phyloP scores from a whole-genome alignment of 2,888 invertebrate species.

The Junonia oenone region DNA sequence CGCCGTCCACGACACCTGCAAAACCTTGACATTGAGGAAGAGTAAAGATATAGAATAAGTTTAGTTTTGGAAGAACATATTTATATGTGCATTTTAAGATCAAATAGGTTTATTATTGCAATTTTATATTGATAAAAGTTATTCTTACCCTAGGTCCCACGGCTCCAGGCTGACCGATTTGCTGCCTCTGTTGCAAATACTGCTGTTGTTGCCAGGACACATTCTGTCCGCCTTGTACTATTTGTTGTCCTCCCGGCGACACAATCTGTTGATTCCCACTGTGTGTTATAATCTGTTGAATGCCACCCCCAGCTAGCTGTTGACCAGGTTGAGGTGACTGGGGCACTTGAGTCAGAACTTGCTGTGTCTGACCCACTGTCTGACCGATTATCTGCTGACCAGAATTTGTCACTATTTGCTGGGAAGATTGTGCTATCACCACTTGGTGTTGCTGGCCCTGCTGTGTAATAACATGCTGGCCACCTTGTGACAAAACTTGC shows the following conservation, averaged over 20 bases:
- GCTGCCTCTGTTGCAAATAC: constrained; percentile 71
- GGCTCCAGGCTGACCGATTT: constrained; percentile 71
- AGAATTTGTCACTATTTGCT: constrained; percentile 70
- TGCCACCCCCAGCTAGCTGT: constrained; percentile 58
- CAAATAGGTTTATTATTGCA: no score
- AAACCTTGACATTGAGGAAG: constrained; percentile 20
- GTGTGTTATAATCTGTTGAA: constrained; percentile 74
- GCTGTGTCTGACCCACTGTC: constrained; percentile 59
- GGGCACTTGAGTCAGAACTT: constrained; percentile 64
- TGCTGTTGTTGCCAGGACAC: constrained; percentile 75
- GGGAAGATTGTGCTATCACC: constrained; percentile 68
- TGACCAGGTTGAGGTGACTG: constrained; percentile 62
- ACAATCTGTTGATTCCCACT: constrained; percentile 71
- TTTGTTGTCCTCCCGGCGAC: constrained; percentile 66
- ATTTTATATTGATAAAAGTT: no score
- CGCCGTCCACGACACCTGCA: constrained; percentile 71
- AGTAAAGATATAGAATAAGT: background rate
- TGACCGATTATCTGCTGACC: constrained; percentile 72
- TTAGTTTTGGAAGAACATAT: background rate
- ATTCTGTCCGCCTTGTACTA: constrained; percentile 67
- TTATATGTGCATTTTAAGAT: no score
- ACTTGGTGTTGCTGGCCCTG: constrained; percentile 73
- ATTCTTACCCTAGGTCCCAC: constrained; percentile 72
- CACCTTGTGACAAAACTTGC: constrained; percentile 69
- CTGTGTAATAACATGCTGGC: constrained; percentile 71